Evolutionary conservation across 1,140 invertebrate species (phyloP), one percentile per base, ranked within the genome.

Genomic region (Sminthurinus signatus): DNA sequence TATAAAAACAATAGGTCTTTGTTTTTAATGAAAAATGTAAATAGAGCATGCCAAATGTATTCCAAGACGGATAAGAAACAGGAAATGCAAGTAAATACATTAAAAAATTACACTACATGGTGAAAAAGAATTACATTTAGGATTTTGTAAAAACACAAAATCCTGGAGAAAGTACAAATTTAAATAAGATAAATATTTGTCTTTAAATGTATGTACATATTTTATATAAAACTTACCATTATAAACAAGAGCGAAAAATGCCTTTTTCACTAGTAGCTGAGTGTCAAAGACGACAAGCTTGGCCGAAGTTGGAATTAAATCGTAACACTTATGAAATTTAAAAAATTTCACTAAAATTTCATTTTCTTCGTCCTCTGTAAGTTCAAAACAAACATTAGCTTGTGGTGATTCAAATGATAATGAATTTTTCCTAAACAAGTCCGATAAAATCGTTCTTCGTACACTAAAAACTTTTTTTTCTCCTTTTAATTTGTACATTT

Each of bases 211-310:
- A n/a, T n/a, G n/a, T n/a, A n/a, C n/a, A n/a, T n/a, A n/a, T n/a
- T n/a, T n/a, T n/a, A n/a, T n/a, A 15, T 36, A 17, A 32, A 32
- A 80, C 83, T 84, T 75, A 86, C 93, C 95, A 83, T 99, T 99
- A 77, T 97, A 96, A 63, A 99, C 94, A 50, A 99, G 83, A 28
- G 96, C 96, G 81, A 94, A 98, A 79, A 98, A 99, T 28, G 96
- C 96, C 78, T 98, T 99, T 80, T 97, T 98, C 23, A 98, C 96
- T 57, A 96, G 86, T 31, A 99, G 82, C 75, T 96, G 90, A n/a
- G 95, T 99, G 79, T 99, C 96, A 79, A 99, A 99, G 54, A 99
- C 93, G 57, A 99, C 96, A 73, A 99, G 81, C 81, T 99, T 99
- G 60, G 95, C 93, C 77, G 93, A 97, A 46, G 94, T 97, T 50